Percentiles rank a stretch among this genome's conserved stretches.
These are phyloP conservation scores for Epinotia ramella DNA, from an alignment of 2,888 invertebrate species.

Conservation along the genomic window DNA sequence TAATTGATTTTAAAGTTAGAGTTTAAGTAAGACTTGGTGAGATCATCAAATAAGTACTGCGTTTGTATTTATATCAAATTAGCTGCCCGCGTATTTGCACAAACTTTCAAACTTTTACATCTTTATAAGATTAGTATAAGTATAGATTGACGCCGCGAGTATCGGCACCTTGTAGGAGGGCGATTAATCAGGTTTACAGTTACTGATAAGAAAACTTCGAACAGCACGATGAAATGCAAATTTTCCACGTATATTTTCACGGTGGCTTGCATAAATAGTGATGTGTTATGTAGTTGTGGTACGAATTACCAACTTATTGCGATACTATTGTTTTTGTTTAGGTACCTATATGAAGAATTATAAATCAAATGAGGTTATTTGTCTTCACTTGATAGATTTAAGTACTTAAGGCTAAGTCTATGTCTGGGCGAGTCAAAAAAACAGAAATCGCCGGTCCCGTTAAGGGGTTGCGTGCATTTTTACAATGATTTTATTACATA, in stretches of 20 bases:
- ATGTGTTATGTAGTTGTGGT: not conserved
- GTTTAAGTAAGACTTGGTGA: not conserved
- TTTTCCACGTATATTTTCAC: not conserved
- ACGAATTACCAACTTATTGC: not conserved
- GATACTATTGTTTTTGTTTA: not conserved
- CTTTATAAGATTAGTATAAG: too few species aligned
- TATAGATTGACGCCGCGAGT: not conserved
- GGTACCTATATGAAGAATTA: too few species aligned
- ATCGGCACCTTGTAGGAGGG: not conserved
- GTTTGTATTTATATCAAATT: not conserved
- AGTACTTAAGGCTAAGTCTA: too few species aligned
- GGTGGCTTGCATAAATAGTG: not conserved
- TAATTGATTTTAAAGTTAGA: not conserved
- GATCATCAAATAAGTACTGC: not conserved
- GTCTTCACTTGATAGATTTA: too few species aligned
- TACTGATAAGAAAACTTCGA: not conserved
- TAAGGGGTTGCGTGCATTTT: too few species aligned
- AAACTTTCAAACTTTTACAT: too few species aligned
- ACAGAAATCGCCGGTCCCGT: too few species aligned
- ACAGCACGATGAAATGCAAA: not conserved
- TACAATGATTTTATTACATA: too few species aligned
- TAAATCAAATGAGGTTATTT: too few species aligned
- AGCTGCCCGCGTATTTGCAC: too few species aligned
- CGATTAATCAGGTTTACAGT: not conserved
- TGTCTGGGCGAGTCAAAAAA: too few species aligned